These are phyloP conservation scores for Sebastes iracundus DNA, from an alignment of 2,797 vertebrate species.

Conservation along the genomic window DNA sequence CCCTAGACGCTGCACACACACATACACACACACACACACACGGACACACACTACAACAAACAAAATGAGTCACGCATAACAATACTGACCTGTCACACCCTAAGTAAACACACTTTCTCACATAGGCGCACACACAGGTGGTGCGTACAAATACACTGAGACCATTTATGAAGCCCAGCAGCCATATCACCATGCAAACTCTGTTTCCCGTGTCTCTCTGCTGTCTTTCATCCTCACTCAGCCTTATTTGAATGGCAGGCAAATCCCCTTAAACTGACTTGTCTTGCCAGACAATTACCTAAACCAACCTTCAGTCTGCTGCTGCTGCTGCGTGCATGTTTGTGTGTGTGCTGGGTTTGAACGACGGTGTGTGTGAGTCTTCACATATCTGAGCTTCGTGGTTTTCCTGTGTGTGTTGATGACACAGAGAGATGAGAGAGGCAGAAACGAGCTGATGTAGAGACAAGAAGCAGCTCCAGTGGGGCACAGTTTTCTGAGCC, in stretches of 20 bases:
- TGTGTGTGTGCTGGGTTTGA: neutral
- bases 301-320: slow-evolving; percentile 38
- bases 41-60: slow-evolving; percentile 18
- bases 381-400: slow-evolving; percentile 11
- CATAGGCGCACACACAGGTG: slow-evolving; percentile 24
- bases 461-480: slow-evolving; percentile 25
- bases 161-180: slow-evolving; percentile 5
- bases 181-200: slow-evolving; percentile 53
- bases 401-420: slow-evolving; percentile 29
- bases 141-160: slow-evolving; percentile 1
- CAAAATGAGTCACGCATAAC: slow-evolving; percentile 46
- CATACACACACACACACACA: neutral
- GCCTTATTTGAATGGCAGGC: slow-evolving; percentile 80
- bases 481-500: slow-evolving; percentile 14
- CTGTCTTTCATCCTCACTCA: slow-evolving; percentile 48
- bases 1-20: slow-evolving; percentile 10
- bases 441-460: slow-evolving; percentile 38
- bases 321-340: neutral
- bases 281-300: slow-evolving; percentile 63
- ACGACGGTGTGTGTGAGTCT: neutral
- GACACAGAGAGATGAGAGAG: slow-evolving; percentile 29
- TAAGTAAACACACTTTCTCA: slow-evolving; percentile 32
- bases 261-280: slow-evolving; percentile 78
- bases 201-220: slow-evolving; percentile 30
- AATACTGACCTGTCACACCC: slow-evolving; percentile 48